phyloP scores from a whole-genome alignment of 2,797 vertebrate species.

The Urocyon cinereoargenteus region DNA sequence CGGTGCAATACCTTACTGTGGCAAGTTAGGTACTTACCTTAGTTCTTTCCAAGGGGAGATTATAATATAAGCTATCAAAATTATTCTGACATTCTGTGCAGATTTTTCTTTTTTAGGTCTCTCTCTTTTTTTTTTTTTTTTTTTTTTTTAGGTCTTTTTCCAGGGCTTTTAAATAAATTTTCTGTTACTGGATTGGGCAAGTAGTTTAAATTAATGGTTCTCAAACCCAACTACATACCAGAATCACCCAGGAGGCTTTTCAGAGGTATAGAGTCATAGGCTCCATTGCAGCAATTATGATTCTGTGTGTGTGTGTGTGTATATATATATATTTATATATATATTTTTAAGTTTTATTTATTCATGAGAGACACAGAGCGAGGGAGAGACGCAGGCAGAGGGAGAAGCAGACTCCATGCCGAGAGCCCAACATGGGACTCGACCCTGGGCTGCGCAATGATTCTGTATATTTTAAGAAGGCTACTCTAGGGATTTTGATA shows the following conservation, averaged over 20 bases:
- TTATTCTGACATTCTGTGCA: not conserved
- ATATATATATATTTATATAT: too few species aligned
- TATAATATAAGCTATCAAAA: not conserved
- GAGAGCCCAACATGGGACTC: too few species aligned
- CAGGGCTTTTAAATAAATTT: conserved; percentile 19
- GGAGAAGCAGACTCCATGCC: too few species aligned
- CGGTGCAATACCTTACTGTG: not conserved
- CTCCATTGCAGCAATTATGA: not conserved
- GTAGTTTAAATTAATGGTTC: not conserved
- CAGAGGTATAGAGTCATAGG: not conserved
- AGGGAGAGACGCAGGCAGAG: too few species aligned
- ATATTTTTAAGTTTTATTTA: too few species aligned
- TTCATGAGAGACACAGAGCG: too few species aligned
- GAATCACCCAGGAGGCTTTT: not conserved
- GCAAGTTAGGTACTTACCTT: not conserved
- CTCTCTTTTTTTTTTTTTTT: not conserved
- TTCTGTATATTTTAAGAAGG: not conserved
- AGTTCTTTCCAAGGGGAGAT: not conserved
- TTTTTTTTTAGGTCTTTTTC: not conserved
- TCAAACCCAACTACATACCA: not conserved
- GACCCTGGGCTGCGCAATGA: not conserved
- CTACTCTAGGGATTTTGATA: not conserved
- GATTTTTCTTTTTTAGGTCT: not conserved
- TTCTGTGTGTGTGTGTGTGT: not conserved
- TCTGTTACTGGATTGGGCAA: not conserved